Base-by-base conservation (phyloP, 1,140 invertebrate species). In the Solen grandis region DNA sequence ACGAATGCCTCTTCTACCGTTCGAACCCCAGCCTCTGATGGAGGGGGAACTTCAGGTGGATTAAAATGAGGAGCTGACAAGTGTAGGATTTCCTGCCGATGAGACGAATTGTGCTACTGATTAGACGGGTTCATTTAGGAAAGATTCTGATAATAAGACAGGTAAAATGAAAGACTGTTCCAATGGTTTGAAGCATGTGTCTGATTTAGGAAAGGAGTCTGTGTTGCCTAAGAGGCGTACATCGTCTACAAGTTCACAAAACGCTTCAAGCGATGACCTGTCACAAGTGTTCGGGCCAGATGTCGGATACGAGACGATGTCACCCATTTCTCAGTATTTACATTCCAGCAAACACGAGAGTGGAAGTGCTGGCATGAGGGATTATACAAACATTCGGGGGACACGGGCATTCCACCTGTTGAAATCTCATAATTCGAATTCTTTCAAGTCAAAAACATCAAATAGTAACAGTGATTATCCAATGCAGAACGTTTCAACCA, bases 281-380 rank as follows among this genome's bases (percentile, higher is more conserved):
- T 69, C 60, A 22, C 75, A 78, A 57, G 65, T 78, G 27, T 80
- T 72, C 68, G 77, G 77, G 52, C 68, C 69, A 22, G 77, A 80
- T 36, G 66, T 60, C 52, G 77, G 77, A 31, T 80, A 72, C 68
- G 77, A 73, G 35, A 80, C 55, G 27, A 80, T 73, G 77, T 72
- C 66, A 31, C 77, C 57, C 19, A 46, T 46, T 25, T 52, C 55
- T 50, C 50, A 57, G 46, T 33, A 29, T 16, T 54, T 31, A 5
- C 38, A 50, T 36, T 60, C 62, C 29, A 19, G 22, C 19, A 63
- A 36, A 29, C 19, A 72, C 60, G 22, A 27, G 0, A 27, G n/a
- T 13, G 25, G 38, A 1, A 50, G 46, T 46, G 41, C 50, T 16
- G n/a, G n/a, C n/a, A n/a, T n/a, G n/a, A 80, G 25, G 36, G 46